Evolutionary conservation across 2,113 vertebrate genomes (phyloP).

Genomic region (Odontophorus gujanensis): DNA sequence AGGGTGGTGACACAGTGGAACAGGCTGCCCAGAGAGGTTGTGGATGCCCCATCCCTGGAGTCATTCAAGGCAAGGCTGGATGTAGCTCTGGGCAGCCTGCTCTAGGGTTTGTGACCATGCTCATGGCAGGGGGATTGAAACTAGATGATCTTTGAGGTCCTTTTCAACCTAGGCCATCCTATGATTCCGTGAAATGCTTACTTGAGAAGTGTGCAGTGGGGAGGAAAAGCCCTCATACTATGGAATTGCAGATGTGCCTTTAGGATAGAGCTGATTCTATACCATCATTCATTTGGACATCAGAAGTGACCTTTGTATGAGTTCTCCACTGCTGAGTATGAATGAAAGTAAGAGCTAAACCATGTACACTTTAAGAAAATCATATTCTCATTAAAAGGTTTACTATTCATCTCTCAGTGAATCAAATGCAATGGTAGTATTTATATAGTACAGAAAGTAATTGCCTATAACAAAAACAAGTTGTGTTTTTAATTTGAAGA

Average conservation of each 20-base stretch:
- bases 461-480: background rate
- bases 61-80: no score
- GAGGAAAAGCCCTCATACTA: slow-evolving; percentile 3
- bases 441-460: background rate
- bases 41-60: no score
- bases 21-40: no score
- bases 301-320: slow-evolving; percentile 46
- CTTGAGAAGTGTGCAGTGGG: background rate
- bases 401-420: slow-evolving; percentile 51
- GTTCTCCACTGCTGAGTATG: slow-evolving; percentile 41
- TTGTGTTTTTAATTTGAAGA: background rate
- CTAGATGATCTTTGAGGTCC: no score
- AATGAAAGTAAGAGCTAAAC: slow-evolving; percentile 62
- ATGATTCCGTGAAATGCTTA: background rate
- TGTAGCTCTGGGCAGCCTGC: no score
- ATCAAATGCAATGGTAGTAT: slow-evolving; percentile 32
- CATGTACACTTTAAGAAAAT: slow-evolving; percentile 27
- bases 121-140: no score
- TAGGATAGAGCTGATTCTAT: slow-evolving; percentile 5
- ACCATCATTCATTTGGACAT: slow-evolving; percentile 21
- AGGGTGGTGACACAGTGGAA: no score
- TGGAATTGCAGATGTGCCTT: slow-evolving; percentile 32
- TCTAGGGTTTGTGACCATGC: no score
- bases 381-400: slow-evolving; percentile 50
- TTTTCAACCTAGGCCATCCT: no score